Evolutionary conservation across 1,140 invertebrate species (phyloP).

Genomic region (Polypedilum pembai): DNA sequence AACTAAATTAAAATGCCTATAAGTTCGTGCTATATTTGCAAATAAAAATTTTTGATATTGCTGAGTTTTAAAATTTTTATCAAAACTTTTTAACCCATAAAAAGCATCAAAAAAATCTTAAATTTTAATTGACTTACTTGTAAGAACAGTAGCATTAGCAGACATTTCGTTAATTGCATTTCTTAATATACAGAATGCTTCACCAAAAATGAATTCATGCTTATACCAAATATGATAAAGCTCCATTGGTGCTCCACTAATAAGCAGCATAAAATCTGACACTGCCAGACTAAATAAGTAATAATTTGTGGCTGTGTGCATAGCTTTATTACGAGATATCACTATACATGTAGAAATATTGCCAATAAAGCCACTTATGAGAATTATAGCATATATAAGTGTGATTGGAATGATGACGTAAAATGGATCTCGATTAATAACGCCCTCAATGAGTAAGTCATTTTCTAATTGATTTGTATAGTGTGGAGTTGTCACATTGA

Average conservation of each 20-base stretch:
- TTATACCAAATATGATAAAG: conserved; percentile 76
- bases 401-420: conserved; percentile 70
- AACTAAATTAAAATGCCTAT: too few species aligned
- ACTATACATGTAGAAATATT: conserved; percentile 91
- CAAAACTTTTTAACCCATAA: too few species aligned
- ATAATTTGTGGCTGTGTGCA: conserved; percentile 89
- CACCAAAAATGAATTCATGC: conserved; percentile 82
- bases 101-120: too few species aligned
- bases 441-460: background rate
- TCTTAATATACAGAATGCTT: conserved; percentile 74
- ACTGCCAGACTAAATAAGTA: conserved; percentile 90
- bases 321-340: conserved; percentile 81
- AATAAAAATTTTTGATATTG: too few species aligned
- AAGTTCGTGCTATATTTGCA: too few species aligned
- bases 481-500: background rate
- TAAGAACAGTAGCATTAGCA: conserved; percentile 87
- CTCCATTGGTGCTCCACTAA: conserved; percentile 74
- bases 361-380: conserved; percentile 77
- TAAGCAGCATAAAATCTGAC: conserved; percentile 80
- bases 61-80: too few species aligned
- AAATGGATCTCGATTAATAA: conserved; percentile 50
- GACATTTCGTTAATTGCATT: conserved; percentile 82
- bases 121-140: conserved; percentile 44
- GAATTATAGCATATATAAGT: conserved; percentile 74
- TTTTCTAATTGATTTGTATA: background rate